A percentile compares a stretch with the other conserved stretches of the same genome.
Evolutionary conservation across 2,113 vertebrate species (phyloP).

Genomic region (Halcyon malimbica): DNA sequence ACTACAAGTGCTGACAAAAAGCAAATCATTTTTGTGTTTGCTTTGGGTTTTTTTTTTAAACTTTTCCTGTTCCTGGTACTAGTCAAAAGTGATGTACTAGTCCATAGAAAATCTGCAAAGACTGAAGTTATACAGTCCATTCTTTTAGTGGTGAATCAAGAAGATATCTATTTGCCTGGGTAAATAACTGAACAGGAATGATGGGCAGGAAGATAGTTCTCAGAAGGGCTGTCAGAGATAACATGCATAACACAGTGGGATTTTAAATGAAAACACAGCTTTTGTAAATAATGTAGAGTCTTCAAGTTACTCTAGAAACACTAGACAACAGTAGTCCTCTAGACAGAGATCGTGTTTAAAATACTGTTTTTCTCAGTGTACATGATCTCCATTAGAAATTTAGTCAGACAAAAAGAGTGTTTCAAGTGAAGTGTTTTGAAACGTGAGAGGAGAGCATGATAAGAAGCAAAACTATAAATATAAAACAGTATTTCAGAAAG

Average conservation of each 20-base stretch:
- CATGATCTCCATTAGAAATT: neutral
- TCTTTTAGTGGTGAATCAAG: conserved; percentile 42
- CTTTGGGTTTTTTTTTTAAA: neutral
- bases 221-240: conserved; percentile 62
- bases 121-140: conserved; percentile 60
- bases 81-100: neutral
- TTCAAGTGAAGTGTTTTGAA: neutral
- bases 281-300: conserved; percentile 61
- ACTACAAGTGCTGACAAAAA: neutral
- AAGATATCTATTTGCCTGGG: neutral
- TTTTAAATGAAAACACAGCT: conserved; percentile 66
- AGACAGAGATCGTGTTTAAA: neutral
- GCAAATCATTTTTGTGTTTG: neutral
- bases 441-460: neutral
- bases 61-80: neutral
- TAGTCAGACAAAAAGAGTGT: neutral
- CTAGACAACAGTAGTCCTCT: neutral
- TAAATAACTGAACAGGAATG: conserved; percentile 38
- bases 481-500: neutral
- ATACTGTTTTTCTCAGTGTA: neutral
- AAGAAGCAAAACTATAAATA: neutral
- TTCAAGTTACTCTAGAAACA: conserved; percentile 37
- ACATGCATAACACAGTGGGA: conserved; percentile 29
- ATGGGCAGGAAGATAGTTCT: conserved; percentile 46
- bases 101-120: conserved; percentile 2